Evolutionary conservation across 2,113 vertebrate species (phyloP).

Genomic region (Acanthisitta chloris): DNA sequence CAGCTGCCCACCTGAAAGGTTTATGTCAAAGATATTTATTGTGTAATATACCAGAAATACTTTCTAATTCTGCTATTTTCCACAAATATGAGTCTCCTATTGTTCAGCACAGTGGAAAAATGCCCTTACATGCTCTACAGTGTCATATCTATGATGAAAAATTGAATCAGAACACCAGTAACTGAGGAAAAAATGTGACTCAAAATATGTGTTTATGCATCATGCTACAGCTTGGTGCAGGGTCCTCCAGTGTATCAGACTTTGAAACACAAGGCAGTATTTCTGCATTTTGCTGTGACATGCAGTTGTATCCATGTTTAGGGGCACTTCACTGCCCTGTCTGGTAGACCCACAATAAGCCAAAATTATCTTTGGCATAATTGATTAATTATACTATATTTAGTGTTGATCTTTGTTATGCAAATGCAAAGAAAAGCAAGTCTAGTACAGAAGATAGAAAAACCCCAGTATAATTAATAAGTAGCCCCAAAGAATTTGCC

Average conservation of each 20-base stretch:
- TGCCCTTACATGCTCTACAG: not conserved
- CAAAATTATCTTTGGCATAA: not conserved
- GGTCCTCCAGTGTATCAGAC: not conserved
- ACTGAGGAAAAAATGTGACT: not conserved
- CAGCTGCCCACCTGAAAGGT: not conserved
- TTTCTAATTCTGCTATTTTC: not conserved
- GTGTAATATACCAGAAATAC: not conserved
- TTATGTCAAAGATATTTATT: not conserved
- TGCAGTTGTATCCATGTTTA: not conserved
- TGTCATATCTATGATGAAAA: not conserved
- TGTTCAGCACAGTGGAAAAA: not conserved
- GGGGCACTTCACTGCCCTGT: not conserved
- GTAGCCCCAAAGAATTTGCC: not conserved
- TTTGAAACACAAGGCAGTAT: not conserved
- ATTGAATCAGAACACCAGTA: not conserved
- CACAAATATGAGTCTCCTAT: not conserved
- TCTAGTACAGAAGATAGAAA: not conserved
- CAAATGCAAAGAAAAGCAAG: not conserved
- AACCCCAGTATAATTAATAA: fast-evolving
- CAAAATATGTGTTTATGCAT: not conserved
- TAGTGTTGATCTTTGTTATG: not conserved
- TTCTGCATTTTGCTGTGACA: not conserved
- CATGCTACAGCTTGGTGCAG: not conserved
- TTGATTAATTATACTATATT: not conserved
- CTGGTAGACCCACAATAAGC: not conserved